These are phyloP conservation scores for Tetropium fuscum DNA, from an alignment of 2,888 invertebrate genomes.

Conservation along the genomic window DNA sequence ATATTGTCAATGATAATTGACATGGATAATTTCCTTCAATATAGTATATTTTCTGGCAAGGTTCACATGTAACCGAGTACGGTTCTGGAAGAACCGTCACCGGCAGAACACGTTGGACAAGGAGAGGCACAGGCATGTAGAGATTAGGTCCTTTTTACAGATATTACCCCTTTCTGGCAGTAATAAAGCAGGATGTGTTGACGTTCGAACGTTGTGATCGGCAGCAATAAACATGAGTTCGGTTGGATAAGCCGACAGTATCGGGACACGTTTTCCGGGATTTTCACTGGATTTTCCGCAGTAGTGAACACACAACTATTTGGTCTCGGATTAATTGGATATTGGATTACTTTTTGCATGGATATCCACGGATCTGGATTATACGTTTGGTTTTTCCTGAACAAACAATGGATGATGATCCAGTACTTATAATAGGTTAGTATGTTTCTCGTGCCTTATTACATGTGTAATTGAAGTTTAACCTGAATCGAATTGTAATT, in stretches of 20 bases:
- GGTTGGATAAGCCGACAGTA: conserved; percentile 25
- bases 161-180: conserved; percentile 24
- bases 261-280: conserved; percentile 18
- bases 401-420: neutral
- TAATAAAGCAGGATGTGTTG: conserved; percentile 36
- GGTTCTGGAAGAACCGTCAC: conserved; percentile 10
- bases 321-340: neutral
- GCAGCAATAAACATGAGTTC: conserved; percentile 34
- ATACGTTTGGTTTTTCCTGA: neutral
- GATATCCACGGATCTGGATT: neutral
- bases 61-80: too few species aligned
- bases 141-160: conserved; percentile 22
- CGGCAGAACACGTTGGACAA: neutral
- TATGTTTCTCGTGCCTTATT: too few species aligned
- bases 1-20: too few species aligned
- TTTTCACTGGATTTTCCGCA: conserved; percentile 11
- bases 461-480: too few species aligned
- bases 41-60: too few species aligned
- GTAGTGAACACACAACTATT: neutral
- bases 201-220: conserved; percentile 28
- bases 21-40: too few species aligned
- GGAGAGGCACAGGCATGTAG: conserved; percentile 1
- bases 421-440: too few species aligned
- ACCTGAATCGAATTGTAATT: too few species aligned
- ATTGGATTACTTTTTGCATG: neutral